Evolutionary conservation across 2,113 vertebrate species (phyloP), one percentile per base, ranked within the genome.

Genomic region (Caretta caretta): DNA sequence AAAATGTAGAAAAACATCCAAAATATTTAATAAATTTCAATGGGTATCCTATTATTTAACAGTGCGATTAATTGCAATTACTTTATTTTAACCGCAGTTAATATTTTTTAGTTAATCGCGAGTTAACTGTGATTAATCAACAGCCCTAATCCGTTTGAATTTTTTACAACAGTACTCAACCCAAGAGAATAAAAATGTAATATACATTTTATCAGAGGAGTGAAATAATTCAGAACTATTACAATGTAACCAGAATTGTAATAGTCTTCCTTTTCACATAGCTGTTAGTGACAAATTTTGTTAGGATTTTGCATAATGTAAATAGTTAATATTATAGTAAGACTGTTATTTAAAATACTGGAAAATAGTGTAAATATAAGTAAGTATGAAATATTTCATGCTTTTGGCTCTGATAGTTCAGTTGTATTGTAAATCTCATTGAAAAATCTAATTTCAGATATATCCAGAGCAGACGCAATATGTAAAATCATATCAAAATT

Each of bases 291-390:
- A 56, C 35, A 84, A 0, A 17, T 3, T 46, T 93, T 94, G 14
- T 93, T 79, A 49, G 88, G 5, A 1, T 94, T 31, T 5, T 91
- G 27, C 4, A 1, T 6, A 59, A 31, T 86, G 69, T 22, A 57
- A 22, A 86, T 87, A 9, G 4, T 90, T 0, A n/a, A 19, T n/a
- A 69, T 69, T n/a, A 20, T 1, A 1, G 38, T 35, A 24, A 25
- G 42, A 22, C 51, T 65, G 12, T 81, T 75, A 59, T 17, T 79
- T 17, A 81, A 87, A 87, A 87, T 87, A 62, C 25, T 10, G 92
- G 54, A 81, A 78, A 54, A 59, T 6, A 20, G 10, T 25, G 24
- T 20, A 80, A 49, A 92, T 62, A 0, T 49, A 31, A 51, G 76
- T 57, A 1, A 2, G 20, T 20, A 5, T 6, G 12, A 38, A 83